These are phyloP conservation scores for Cephus rjabovi DNA, from an alignment of 2,888 invertebrate genomes.

Conservation along the genomic window DNA sequence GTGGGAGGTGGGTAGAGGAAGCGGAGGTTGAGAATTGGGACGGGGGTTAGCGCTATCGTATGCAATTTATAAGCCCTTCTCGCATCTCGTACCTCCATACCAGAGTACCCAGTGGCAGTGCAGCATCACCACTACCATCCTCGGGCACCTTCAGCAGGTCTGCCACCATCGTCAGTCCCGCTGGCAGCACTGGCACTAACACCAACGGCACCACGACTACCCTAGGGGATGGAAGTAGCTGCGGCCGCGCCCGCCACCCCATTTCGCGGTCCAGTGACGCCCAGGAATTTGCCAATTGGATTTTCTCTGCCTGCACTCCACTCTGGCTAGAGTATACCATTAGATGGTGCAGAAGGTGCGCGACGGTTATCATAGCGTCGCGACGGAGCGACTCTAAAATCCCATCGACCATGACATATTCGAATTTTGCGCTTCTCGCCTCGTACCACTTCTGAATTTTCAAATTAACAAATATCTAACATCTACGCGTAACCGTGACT, in stretches of 20 bases:
- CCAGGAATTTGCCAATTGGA: conserved; percentile 65
- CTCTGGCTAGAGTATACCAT: conserved; percentile 52
- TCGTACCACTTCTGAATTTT: not conserved
- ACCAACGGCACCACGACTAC: conserved; percentile 40
- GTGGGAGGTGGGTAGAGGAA: conserved; percentile 33
- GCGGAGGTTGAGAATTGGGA: conserved; percentile 14
- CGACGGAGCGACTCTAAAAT: conserved; percentile 42
- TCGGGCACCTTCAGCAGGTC: conserved; percentile 34
- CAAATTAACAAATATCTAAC: not conserved
- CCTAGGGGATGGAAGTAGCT: conserved; percentile 51
- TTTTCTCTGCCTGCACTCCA: conserved; percentile 59
- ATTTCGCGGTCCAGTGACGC: conserved; percentile 65
- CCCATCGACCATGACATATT: conserved; percentile 46
- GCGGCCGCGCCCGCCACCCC: conserved; percentile 58
- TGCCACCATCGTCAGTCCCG: conserved; percentile 19
- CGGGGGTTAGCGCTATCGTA: conserved; percentile 51
- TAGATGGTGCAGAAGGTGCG: conserved; percentile 58
- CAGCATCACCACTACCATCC: conserved; percentile 29
- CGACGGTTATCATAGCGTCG: conserved; percentile 47
- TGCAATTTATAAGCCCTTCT: conserved; percentile 61
- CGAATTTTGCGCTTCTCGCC: conserved; percentile 36
- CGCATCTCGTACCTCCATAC: conserved; percentile 42
- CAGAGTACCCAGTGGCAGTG: not conserved
- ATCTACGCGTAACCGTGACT: not conserved
- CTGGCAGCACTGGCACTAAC: conserved; percentile 25